Base-by-base conservation (phyloP, 2,888 invertebrate genomes). In the Hypercompe scribonia region DNA sequence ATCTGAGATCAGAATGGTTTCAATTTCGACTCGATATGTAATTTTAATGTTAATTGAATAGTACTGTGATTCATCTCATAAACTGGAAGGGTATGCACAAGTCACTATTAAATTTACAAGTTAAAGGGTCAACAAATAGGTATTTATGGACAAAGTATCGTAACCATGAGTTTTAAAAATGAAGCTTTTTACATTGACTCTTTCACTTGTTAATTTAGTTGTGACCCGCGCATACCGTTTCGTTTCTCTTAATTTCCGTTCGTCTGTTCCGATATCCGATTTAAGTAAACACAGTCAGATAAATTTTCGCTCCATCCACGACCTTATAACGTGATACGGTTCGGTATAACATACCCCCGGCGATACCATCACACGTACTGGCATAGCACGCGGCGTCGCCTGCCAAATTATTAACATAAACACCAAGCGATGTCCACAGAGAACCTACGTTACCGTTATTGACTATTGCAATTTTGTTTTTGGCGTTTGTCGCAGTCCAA, bases 371-470 rank as follows among this genome's bases (percentile, higher is more conserved):
- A 74, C 73, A 80, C 54, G 50, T 74, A 84, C 84, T 87, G 86
- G 86, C 88, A 84, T 81, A 76, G 85, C 79, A 76, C 78, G 84
- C 82, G 83, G 77, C 78, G 74, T 78, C 71, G 83, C 80, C 85
- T 91, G 92, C 91, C 91, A 92, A 92, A 91, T 90, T 90, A 91
- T 91, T 90, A 89, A 88, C 90, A 91, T 90, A 90, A 90, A 90
- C 90, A 88, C 81, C 74, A 76, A 65, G 76, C 70, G 75, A 77
- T 77, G 68, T 71, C 71, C 76, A 73, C 83, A 78, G 7, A 46
- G 24, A 39, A 68, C 18, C 58, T 68, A 42, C 7, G 58, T 58
- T 36, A 58, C 28, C 80, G 79, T 85, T 89, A 88, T 89, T 88
- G 88, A 86, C 78, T 81, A 77, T 81, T 78, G 84, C 86, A 85